Evolutionary conservation across 2,113 vertebrate species (phyloP).

Genomic region (Chaetura pelagica): DNA sequence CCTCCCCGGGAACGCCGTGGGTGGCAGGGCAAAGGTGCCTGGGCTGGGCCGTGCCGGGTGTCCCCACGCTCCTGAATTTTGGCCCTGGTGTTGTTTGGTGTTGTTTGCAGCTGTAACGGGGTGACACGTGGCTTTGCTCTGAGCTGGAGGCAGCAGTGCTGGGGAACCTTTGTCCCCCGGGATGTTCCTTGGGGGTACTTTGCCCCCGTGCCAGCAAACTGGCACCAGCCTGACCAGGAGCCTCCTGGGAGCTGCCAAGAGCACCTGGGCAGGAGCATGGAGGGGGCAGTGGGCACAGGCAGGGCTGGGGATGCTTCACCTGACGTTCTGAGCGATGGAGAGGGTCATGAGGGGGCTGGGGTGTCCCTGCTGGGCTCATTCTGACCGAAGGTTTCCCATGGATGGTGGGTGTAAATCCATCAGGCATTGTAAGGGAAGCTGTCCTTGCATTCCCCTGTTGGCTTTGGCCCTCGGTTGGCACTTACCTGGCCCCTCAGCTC

Average conservation of each 20-base stretch:
- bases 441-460: accelerated
- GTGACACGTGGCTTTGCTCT: accelerated
- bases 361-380: accelerated
- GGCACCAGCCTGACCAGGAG: background rate
- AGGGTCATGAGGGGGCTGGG: background rate
- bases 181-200: background rate
- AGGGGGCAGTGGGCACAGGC: background rate
- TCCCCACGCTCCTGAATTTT: background rate
- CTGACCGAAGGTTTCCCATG: background rate
- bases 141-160: background rate
- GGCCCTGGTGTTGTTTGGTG: accelerated
- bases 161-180: background rate
- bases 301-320: background rate
- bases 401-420: background rate
- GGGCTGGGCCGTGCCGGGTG: background rate
- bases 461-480: background rate
- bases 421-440: background rate
- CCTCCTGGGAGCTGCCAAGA: accelerated
- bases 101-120: accelerated
- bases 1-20: accelerated
- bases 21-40: background rate
- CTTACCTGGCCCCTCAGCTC: background rate
- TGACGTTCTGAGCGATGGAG: accelerated
- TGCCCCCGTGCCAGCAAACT: accelerated
- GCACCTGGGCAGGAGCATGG: background rate